phyloP scores from a whole-genome alignment of 2,113 vertebrate genomes.

The Electrona antarctica region DNA sequence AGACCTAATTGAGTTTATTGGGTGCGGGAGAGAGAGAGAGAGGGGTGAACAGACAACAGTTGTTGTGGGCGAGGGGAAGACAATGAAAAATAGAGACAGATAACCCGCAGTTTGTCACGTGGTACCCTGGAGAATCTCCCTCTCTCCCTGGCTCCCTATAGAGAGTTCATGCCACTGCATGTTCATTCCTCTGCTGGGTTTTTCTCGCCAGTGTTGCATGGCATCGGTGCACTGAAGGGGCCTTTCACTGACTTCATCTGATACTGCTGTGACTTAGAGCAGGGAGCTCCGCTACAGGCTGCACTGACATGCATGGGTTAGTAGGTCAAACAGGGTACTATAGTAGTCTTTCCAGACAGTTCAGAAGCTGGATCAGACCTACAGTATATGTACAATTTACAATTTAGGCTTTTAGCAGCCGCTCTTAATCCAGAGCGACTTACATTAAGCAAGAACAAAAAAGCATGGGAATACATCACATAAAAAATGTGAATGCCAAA shows the following conservation, averaged over 20 bases:
- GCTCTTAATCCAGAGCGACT: too few species aligned
- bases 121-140: slow-evolving; percentile 52
- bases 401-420: too few species aligned
- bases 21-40: slow-evolving; percentile 1
- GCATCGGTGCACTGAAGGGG: slow-evolving; percentile 67
- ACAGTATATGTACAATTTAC: too few species aligned
- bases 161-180: slow-evolving; percentile 68
- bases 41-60: slow-evolving; percentile 1
- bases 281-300: slow-evolving; percentile 57
- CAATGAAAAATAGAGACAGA: slow-evolving; percentile 53
- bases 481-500: slow-evolving; percentile 73
- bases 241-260: slow-evolving; percentile 74
- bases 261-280: slow-evolving; percentile 69
- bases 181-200: slow-evolving; percentile 53
- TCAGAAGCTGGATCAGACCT: slow-evolving; percentile 61
- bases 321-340: slow-evolving; percentile 74
- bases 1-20: slow-evolving; percentile 32
- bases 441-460: too few species aligned
- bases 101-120: slow-evolving; percentile 49
- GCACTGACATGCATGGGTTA: slow-evolving; percentile 69
- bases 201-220: slow-evolving; percentile 59
- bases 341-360: slow-evolving; percentile 67
- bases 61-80: slow-evolving; percentile 37
- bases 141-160: slow-evolving; percentile 38
- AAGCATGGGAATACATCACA: too few species aligned